A percentile compares a stretch with the other conserved stretches of the same genome.
Conservation (phyloP, 2,113 vertebrate genomes). For the Struthidea cinerea region DNA sequence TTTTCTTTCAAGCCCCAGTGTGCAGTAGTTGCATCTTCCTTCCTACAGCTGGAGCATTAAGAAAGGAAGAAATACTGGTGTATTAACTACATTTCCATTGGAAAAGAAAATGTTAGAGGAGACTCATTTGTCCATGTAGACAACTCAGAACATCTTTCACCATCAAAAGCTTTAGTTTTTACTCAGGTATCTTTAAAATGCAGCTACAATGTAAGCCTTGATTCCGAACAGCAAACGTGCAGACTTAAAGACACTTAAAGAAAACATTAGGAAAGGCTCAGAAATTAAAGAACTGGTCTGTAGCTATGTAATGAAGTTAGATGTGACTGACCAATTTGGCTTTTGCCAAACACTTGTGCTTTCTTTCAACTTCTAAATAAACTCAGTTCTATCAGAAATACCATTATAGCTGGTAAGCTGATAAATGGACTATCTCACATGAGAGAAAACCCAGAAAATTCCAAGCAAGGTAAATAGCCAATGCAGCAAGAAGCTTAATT, state of each 20-base stretch:
- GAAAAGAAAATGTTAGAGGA: background rate
- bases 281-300: background rate
- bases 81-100: background rate
- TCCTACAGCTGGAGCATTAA: background rate
- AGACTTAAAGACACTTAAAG: background rate
- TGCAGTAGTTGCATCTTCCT: background rate
- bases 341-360: background rate
- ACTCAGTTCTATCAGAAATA: background rate
- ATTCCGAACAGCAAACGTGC: rapidly evolving
- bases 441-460: background rate
- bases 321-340: background rate
- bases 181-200: background rate
- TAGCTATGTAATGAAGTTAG: background rate
- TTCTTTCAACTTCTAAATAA: background rate
- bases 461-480: background rate
- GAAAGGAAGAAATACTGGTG: background rate
- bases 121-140: background rate
- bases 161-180: background rate
- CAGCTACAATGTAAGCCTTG: background rate
- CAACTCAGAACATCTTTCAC: background rate
- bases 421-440: background rate
- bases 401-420: background rate
- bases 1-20: background rate
- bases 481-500: background rate
- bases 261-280: background rate